Conservation (phyloP, 2,797 vertebrate species). For the Simalia tracyae region DNA sequence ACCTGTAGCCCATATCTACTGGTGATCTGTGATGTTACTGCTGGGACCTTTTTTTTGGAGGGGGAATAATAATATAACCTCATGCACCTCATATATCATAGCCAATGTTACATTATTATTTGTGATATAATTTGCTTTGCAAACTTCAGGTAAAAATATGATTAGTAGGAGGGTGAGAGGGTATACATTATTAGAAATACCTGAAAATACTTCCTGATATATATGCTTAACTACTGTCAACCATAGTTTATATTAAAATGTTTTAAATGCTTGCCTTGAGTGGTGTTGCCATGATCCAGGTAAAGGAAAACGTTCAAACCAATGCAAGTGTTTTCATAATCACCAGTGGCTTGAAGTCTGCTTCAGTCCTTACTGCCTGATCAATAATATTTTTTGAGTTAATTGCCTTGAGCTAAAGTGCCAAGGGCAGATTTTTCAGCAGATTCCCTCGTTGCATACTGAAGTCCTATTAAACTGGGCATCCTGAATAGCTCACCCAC, state of each 20-base stretch:
- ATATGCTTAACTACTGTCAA: neutral
- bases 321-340: conserved; percentile 26
- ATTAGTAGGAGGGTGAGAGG: no score
- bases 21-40: neutral
- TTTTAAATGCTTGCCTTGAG: neutral
- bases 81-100: no score
- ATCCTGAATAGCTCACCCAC: neutral
- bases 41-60: neutral
- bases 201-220: neutral
- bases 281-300: neutral
- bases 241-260: neutral
- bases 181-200: neutral
- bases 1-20: neutral
- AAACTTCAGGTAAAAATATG: no score
- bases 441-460: conserved; percentile 1
- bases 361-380: neutral
- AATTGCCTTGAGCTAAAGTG: neutral
- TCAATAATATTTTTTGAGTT: conserved; percentile 26
- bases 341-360: neutral
- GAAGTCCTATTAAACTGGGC: neutral
- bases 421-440: conserved; percentile 25
- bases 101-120: no score
- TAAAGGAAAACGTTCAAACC: neutral
- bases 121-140: no score
- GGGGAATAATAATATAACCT: no score